A percentile compares a stretch with the other conserved stretches of the same genome.
Conservation (phyloP, 2,888 invertebrate species). For the Eilema sororculum region DNA sequence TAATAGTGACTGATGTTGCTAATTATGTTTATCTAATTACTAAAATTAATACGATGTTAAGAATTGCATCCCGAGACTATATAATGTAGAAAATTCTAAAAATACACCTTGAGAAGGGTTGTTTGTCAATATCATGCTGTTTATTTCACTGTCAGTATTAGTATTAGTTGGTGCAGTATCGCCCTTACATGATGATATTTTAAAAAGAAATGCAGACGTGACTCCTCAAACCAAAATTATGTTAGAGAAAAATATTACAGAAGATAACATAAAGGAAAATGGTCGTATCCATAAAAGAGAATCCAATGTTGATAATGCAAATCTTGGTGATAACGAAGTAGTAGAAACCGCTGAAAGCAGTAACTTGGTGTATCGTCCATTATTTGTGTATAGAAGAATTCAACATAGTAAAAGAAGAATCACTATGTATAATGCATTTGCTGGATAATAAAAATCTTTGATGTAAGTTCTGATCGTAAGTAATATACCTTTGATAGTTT, state of each 20-base stretch:
- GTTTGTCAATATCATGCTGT: conserved; percentile 30
- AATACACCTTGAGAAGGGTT: background rate
- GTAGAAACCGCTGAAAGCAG: conserved; percentile 67
- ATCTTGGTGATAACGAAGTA: conserved; percentile 44
- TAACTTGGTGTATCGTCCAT: conserved; percentile 73
- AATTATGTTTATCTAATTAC: conserved; percentile 32
- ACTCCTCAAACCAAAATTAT: conserved; percentile 8
- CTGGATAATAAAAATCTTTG: conserved; percentile 64
- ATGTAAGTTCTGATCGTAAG: background rate
- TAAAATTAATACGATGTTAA: conserved; percentile 27
- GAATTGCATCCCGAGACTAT: conserved; percentile 32
- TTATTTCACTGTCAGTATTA: conserved; percentile 24
- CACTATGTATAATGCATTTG: conserved; percentile 79
- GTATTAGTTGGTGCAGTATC: conserved; percentile 17
- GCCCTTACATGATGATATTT: conserved; percentile 21
- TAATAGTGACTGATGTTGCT: conserved; percentile 23
- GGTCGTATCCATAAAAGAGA: conserved; percentile 15
- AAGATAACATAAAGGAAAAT: conserved; percentile 9
- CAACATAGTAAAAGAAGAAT: conserved; percentile 78
- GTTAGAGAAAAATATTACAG: conserved; percentile 18
- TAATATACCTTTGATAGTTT: background rate
- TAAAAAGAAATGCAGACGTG: conserved; percentile 10
- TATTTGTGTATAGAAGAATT: conserved; percentile 75
- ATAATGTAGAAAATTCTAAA: too few relatives aligned
- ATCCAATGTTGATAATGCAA: conserved; percentile 12